Percentiles rank a stretch among this genome's conserved stretches.
Evolutionary conservation across 92 coral and sea anemone genomes (phyloP).

Genomic region (Ricordea florida): DNA sequence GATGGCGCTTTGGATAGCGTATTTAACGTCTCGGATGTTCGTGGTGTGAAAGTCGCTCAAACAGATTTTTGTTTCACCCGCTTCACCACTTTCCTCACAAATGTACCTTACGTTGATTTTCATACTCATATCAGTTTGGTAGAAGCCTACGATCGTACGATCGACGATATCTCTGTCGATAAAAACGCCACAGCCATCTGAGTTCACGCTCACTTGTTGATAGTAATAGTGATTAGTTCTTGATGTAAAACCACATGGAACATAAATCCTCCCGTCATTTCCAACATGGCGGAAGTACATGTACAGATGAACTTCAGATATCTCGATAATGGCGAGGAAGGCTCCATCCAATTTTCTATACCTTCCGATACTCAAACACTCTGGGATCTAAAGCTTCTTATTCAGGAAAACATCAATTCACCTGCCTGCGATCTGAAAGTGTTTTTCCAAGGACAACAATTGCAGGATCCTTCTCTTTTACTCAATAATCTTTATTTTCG

Average conservation of each 20-base stretch:
- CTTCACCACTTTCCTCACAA: too few relatives aligned
- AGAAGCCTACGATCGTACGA: too few relatives aligned
- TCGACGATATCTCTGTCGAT: too few relatives aligned
- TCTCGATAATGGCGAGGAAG: not conserved
- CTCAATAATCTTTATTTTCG: constrained; percentile 62
- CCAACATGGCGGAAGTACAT: too few relatives aligned
- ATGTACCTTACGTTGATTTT: too few relatives aligned
- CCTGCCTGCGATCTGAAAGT: constrained; percentile 78
- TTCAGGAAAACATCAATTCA: constrained; percentile 52
- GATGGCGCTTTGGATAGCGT: constrained; percentile 40
- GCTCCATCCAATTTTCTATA: constrained; percentile 7
- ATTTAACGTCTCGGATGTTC: constrained; percentile 57
- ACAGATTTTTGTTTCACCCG: constrained; percentile 18
- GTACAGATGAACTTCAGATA: constrained; percentile 4
- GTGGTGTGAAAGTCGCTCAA: constrained; percentile 45
- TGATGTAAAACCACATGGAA: too few relatives aligned
- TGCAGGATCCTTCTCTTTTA: constrained; percentile 31
- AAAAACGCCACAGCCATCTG: too few relatives aligned
- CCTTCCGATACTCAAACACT: constrained; percentile 11
- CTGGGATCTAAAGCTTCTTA: constrained; percentile 34
- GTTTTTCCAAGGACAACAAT: constrained; percentile 45
- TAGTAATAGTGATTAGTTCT: too few relatives aligned
- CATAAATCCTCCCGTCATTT: too few relatives aligned
- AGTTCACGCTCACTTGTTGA: too few relatives aligned
- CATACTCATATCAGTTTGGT: too few relatives aligned